Conservation (phyloP, 2,888 invertebrate species). For the Epirrhoe tristata region DNA sequence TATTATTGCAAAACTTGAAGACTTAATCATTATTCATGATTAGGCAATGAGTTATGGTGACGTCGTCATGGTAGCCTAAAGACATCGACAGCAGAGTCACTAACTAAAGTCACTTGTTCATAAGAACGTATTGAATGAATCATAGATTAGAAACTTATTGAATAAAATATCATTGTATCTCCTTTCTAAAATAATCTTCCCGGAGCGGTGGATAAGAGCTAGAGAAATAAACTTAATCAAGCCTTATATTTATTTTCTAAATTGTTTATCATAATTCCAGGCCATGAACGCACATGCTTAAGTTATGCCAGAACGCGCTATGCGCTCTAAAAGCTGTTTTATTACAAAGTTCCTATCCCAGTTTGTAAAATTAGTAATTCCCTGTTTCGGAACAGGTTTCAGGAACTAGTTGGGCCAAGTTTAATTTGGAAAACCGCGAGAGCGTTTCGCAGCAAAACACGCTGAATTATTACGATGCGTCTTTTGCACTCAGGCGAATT, state of each 20-base stretch:
- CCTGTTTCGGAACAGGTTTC: conserved; percentile 39
- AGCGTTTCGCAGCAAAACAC: conserved; percentile 25
- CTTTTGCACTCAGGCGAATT: conserved; percentile 19
- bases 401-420: conserved; percentile 39
- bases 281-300: conserved; percentile 17
- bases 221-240: neutral
- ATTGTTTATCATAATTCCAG: conserved; percentile 27
- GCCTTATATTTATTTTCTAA: conserved; percentile 8
- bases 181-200: no score
- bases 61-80: no score
- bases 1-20: no score
- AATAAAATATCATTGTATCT: no score
- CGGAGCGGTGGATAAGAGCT: neutral
- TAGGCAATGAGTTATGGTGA: no score
- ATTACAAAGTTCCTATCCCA: conserved; percentile 36
- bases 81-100: no score
- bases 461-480: conserved; percentile 26
- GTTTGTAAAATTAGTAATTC: conserved; percentile 40
- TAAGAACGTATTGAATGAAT: no score
- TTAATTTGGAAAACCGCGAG: conserved; percentile 47
- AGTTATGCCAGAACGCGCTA: conserved; percentile 28
- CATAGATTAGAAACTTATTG: no score
- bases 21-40: no score
- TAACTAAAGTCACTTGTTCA: no score
- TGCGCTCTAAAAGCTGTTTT: conserved; percentile 33